Evolutionary conservation across 2,113 vertebrate genomes (phyloP).

Genomic region (Ifrita kowaldi): DNA sequence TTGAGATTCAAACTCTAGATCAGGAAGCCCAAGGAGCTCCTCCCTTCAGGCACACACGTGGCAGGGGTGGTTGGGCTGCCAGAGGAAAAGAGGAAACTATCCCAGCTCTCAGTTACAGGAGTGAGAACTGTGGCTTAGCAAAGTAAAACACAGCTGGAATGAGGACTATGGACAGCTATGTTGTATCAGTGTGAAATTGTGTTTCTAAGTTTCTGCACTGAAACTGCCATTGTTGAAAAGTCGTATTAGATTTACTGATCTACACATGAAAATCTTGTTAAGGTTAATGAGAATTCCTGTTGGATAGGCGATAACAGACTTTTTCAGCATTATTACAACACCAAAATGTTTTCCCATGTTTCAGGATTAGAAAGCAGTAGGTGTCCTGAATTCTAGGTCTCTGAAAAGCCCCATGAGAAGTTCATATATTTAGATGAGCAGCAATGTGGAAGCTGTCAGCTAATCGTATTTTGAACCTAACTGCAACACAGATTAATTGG

Average conservation of each 20-base stretch:
- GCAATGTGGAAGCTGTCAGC: not conserved
- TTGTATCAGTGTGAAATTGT: not conserved
- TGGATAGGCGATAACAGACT: not conserved
- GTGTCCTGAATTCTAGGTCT: not conserved
- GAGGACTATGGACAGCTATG: not conserved
- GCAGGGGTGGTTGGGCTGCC: not conserved
- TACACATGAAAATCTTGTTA: conserved; percentile 26
- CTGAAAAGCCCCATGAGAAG: not conserved
- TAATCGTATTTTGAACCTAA: not conserved
- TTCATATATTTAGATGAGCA: conserved; percentile 9
- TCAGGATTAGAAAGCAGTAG: conserved; percentile 6
- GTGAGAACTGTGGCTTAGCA: not conserved
- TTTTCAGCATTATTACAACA: not conserved
- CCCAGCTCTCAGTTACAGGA: not conserved
- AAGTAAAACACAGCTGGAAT: not conserved
- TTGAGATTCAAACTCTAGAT: not conserved
- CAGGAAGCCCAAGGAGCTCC: not conserved
- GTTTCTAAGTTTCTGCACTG: not conserved
- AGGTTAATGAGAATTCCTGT: conserved; percentile 37
- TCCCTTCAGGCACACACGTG: fast-evolving
- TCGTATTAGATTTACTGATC: not conserved
- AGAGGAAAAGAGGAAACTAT: not conserved
- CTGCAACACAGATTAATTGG: not conserved
- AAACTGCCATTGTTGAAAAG: not conserved
- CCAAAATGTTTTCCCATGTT: not conserved